Base-by-base conservation (phyloP, 2,797 vertebrate genomes). In the Hydrophis major region DNA sequence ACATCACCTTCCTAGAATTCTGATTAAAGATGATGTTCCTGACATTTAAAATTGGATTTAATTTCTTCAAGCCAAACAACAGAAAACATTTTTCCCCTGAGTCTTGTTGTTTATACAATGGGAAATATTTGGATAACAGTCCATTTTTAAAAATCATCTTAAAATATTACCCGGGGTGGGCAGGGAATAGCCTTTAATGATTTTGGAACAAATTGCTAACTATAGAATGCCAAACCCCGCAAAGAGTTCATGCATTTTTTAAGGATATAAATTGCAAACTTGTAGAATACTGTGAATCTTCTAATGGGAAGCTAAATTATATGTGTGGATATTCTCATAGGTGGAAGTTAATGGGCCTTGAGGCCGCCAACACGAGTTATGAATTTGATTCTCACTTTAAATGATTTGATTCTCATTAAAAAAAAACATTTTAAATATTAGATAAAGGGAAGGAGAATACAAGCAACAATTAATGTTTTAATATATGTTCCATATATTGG, bases 261-360 rank as follows among this genome's bases (percentile, higher is more conserved):
- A 89, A 59, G 90, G 50, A 88, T 94, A 60, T 69, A 55, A 83
- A 93, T 94, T 60, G 78, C 91, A 92, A 66, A 32, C 50, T 28
- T 86, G 10, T 86, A 86, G 27, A 89, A 86, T 89, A 6, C n/a
- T 16, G 66, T 69, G 92, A 86, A 93, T 91, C 28, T 92, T 78
- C 90, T 88, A 89, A 12, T 2, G 32, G 32, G 2, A 2, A 42
- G 32, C 11, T 42, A 13, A 28, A 47, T 4, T 28, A 50, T 8
- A 69, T 12, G 37, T 7, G 50, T 20, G 12, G 25, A 20, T 42
- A 2, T 53, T 27, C 1, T 50, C 55, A 3, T 56, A n/a, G 42
- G 63, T 4, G 6, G 6, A 22, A 12, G 25, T 57, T 1, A 8
- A 57, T 11, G 18, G 2, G 6, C 4, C 12, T 78, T 22, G 18